Evolutionary conservation across 2,888 invertebrate genomes (phyloP).

Genomic region (Pharmacophagus antenor): DNA sequence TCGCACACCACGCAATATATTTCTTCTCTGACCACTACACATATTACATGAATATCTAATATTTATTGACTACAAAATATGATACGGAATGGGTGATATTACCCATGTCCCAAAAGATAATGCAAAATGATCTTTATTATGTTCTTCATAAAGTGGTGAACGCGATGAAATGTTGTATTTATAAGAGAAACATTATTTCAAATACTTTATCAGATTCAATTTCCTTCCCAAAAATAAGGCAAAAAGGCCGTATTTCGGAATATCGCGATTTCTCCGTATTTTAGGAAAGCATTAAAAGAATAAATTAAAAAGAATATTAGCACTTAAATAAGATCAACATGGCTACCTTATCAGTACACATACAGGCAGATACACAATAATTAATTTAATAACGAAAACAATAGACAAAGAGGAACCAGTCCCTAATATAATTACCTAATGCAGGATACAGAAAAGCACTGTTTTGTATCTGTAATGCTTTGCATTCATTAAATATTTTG

Average conservation of each 20-base stretch:
- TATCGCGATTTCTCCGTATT: background rate
- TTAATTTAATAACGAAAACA: too few relatives aligned
- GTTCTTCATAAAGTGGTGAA: background rate
- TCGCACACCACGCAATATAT: background rate
- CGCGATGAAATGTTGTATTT: background rate
- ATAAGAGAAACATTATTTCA: constrained; percentile 8
- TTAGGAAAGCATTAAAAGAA: background rate
- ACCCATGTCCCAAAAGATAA: background rate
- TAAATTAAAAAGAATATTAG: background rate
- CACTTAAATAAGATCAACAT: background rate
- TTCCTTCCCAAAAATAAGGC: constrained; percentile 3
- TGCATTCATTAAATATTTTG: too few relatives aligned
- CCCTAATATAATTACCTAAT: too few relatives aligned
- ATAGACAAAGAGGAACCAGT: too few relatives aligned
- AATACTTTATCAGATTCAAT: constrained; percentile 18
- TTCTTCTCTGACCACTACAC: background rate
- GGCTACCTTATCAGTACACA: background rate
- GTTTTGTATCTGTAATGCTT: too few relatives aligned
- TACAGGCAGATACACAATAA: background rate
- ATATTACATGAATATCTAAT: background rate
- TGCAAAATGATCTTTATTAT: background rate
- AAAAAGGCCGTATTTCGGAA: background rate
- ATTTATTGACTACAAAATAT: constrained; percentile 4
- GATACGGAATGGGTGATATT: background rate
- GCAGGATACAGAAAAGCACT: too few relatives aligned